Evolutionary conservation across 2,113 vertebrate species (phyloP).

Genomic region (Pandion haliaetus): DNA sequence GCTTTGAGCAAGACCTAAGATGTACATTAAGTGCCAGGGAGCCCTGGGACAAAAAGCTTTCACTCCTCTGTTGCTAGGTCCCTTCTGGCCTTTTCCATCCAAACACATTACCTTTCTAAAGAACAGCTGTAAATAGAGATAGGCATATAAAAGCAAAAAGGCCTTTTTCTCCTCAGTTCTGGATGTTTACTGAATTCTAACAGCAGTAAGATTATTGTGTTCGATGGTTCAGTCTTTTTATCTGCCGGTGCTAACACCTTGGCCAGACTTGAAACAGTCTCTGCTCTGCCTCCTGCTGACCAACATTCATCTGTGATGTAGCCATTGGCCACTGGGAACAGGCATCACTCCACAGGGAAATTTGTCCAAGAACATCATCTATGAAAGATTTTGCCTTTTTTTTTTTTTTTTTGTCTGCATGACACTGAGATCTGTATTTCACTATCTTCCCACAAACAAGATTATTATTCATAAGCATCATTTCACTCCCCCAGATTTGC

Average conservation of each 20-base stretch:
- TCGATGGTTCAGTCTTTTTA: neutral
- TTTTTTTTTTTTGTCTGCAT: neutral
- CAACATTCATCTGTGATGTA: neutral
- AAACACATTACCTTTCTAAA: neutral
- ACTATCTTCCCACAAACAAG: neutral
- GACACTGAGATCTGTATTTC: neutral
- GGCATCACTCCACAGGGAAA: neutral
- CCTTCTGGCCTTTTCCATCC: neutral
- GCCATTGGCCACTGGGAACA: neutral
- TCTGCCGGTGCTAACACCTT: neutral
- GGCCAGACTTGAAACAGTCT: neutral
- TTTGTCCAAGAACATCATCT: too few species aligned
- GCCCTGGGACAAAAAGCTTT: neutral
- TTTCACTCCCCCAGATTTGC: neutral
- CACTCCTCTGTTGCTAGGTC: too few species aligned
- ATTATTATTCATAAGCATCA: neutral
- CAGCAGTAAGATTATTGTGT: neutral
- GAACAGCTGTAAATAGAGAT: neutral
- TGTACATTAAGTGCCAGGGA: neutral
- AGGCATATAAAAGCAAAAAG: neutral
- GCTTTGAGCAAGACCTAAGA: neutral
- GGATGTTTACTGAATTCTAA: neutral
- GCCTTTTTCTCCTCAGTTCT: neutral
- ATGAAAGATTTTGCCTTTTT: neutral
- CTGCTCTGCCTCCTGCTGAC: too few species aligned